Base-by-base conservation (phyloP, 2,113 vertebrate species). In the Lutjanus erythropterus region DNA sequence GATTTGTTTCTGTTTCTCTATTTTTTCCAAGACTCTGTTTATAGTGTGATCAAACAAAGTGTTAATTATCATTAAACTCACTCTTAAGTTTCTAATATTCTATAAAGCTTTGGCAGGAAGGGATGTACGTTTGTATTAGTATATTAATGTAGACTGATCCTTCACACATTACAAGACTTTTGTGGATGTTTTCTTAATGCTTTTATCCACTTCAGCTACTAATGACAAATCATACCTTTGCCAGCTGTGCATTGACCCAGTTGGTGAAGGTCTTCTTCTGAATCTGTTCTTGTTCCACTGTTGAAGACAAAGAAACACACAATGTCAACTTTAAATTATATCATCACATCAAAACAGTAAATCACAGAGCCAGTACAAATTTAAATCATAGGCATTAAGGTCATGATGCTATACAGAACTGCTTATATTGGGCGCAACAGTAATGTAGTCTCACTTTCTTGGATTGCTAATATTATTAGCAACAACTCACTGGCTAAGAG, bases 191-290 rank as follows among this genome's bases (percentile, higher is more conserved):
- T 3, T 18, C 27, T 15, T 39, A 2, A 25, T 31, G 25, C 15
- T 18, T 29, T 9, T 18, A 55, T 18, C 27, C 27, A 31, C 16
- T 1, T 6, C 49, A 50, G 49, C 49, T 50, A 25, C 23, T 12
- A 49, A n/a, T 11, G 9, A n/a, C 9, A 21, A 66, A 49, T 35
- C 2, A 66, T 3, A 99, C 98, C 97, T 99, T 99, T 75, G 96
- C 95, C 87, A 99, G 73, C 90, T 98, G 93, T 61, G 96, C 97
- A 82, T 99, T 99, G 90, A 99, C 95, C 98, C 98, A 99, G 90
- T 96, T 98, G 60, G 97, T 98, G 85, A 99, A 99, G 5, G 98
- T 97, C 87, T 96, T 97, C 94, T 99, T 99, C 95, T 99, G 98
- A 2, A 96, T 97, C 81, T 95, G 96, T 46, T 98, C 97, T 77